These are phyloP conservation scores for Ispidina lecontei DNA, from an alignment of 2,797 vertebrate genomes.

Conservation along the genomic window DNA sequence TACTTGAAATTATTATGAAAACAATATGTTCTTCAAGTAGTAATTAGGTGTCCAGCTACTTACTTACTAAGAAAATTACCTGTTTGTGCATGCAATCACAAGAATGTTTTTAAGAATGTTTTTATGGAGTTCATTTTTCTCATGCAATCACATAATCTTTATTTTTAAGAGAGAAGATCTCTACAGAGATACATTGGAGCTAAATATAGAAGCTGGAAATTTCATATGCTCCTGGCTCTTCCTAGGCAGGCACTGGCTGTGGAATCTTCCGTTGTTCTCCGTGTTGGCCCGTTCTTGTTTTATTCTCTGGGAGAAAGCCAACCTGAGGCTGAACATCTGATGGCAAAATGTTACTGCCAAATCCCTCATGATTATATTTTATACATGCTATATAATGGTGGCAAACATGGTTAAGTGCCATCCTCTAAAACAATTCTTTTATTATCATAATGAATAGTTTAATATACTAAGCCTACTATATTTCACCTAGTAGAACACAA, in stretches of 20 bases:
- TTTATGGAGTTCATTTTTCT: neutral
- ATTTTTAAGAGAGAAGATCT: neutral
- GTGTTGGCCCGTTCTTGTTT: neutral
- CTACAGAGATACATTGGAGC: neutral
- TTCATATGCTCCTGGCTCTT: neutral
- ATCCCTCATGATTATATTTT: neutral
- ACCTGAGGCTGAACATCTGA: neutral
- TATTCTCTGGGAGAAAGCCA: neutral
- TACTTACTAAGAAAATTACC: neutral
- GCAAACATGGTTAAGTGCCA: neutral
- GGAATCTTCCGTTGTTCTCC: neutral
- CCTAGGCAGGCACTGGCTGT: neutral
- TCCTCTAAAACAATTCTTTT: neutral
- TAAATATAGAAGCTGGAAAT: slow-evolving; percentile 21
- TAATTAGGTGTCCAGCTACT: neutral
- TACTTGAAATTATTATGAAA: neutral
- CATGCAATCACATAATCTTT: neutral
- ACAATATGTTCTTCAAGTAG: neutral
- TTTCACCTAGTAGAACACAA: neutral
- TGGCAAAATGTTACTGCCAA: neutral
- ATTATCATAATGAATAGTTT: neutral
- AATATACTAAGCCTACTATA: neutral
- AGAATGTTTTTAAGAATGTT: neutral
- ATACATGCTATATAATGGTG: neutral
- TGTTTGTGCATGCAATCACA: neutral